Evolutionary conservation across 1,140 invertebrate genomes (phyloP), one percentile per base, ranked within the genome.

Genomic region (Musca domestica): DNA sequence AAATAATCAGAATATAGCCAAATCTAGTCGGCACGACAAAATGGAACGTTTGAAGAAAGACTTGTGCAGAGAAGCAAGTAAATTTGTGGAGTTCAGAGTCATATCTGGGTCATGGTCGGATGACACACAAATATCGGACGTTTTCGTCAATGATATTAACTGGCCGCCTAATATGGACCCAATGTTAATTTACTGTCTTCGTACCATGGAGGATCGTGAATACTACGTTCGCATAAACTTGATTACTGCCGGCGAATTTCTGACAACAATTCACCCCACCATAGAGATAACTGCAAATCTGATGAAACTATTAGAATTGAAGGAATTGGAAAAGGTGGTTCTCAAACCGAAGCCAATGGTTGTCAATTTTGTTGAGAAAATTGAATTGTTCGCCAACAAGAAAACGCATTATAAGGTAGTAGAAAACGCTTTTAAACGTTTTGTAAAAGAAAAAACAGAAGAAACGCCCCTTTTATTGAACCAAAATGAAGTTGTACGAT

Each of bases 391-490:
- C 48, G 84, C 87, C 15, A 71, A 74, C 65, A 82, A 71, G 72
- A 81, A 76, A 48, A 78, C 72, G 10, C 83, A 85, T 70, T 81
- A 81, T 20, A 82, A 88, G 64, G 80, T 87, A 14, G 72, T 81
- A 1, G 77, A 83, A 70, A 83, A 88, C 71, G 79, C 77, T 73
- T 87, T 91, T 74, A 84, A 87, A 71, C 80, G 84, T 72, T 89
- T 85, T 73, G 80, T 91, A 1, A 83, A 83, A 58, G 77, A 84
- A 12, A 81, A 77, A 68, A 86, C 86, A 20, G 83, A 81, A 74
- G 72, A 83, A 0, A 74, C 82, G 19, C 83, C 84, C 70, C 75
- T 87, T 68, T 76, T 91, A 64, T 72, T 91, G 1, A 91, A 90
- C 79, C 84, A 87, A 49, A 78, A 86, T 70, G 82, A 85, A 49